Evolutionary conservation across 2,888 invertebrate genomes (phyloP).

Genomic region (Athalia circularis): DNA sequence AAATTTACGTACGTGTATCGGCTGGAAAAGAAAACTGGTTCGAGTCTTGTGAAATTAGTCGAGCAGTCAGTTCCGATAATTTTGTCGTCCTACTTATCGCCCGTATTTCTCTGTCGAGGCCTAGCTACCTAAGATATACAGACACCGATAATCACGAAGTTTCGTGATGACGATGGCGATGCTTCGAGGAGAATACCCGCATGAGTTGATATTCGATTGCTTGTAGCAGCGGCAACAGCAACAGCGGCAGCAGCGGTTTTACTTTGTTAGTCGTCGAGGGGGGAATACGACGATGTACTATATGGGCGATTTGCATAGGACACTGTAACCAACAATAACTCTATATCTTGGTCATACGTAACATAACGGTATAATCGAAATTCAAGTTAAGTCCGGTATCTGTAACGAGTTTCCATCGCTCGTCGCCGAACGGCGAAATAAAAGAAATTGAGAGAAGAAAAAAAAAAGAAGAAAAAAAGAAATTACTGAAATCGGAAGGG

Average conservation of each 20-base stretch:
- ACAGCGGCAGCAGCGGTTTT: slow-evolving; percentile 59
- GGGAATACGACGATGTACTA: slow-evolving; percentile 46
- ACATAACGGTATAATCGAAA: no score
- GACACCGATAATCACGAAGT: not conserved
- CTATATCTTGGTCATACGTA: no score
- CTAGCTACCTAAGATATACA: slow-evolving; percentile 1
- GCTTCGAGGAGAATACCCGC: no score
- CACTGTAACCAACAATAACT: slow-evolving; percentile 56
- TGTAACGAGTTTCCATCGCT: not conserved
- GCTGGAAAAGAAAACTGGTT: not conserved
- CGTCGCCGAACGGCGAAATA: not conserved
- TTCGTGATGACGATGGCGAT: no score
- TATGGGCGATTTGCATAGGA: slow-evolving; percentile 73
- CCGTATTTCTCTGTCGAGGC: slow-evolving; percentile 63
- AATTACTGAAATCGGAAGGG: not conserved
- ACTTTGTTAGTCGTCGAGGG: slow-evolving; percentile 53
- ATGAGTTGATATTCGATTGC: slow-evolving; percentile 50
- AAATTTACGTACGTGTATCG: no score
- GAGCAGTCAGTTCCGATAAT: slow-evolving; percentile 52
- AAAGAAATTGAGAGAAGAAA: not conserved
- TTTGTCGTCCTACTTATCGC: slow-evolving; percentile 72
- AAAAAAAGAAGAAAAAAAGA: not conserved
- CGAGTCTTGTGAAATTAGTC: not conserved
- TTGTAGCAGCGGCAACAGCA: slow-evolving; percentile 59
- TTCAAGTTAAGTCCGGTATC: no score